Percentiles rank a stretch among this genome's conserved stretches.
These are phyloP conservation scores for Aptenodytes patagonicus DNA, from an alignment of 2,113 vertebrate genomes.

Conservation along the genomic window DNA sequence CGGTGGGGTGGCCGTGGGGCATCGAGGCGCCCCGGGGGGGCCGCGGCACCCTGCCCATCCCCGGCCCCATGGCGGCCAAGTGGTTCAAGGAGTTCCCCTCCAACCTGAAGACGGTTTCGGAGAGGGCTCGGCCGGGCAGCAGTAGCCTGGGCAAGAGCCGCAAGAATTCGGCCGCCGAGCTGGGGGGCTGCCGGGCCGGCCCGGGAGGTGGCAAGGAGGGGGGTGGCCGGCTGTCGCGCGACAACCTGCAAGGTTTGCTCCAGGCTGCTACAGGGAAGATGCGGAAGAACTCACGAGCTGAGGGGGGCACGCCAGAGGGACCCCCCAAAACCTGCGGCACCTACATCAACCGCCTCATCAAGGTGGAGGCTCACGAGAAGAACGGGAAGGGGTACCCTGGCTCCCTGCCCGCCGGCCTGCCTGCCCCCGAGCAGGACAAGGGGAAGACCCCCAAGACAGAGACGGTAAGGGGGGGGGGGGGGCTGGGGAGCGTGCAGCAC, in stretches of 20 bases:
- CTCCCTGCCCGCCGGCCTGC: background rate
- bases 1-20: background rate
- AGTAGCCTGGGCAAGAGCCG: conserved; percentile 79
- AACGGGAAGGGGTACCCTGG: conserved; percentile 70
- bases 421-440: conserved; percentile 74
- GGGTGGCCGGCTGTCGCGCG: conserved; percentile 74
- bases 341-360: conserved; percentile 95
- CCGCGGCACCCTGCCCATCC: background rate
- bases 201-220: conserved; percentile 67
- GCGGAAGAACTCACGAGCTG: conserved; percentile 83
- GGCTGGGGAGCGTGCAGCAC: rapidly evolving
- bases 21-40: background rate
- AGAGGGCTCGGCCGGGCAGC: conserved; percentile 77
- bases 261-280: conserved; percentile 80
- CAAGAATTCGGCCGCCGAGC: conserved; percentile 86
- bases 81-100: conserved; percentile 96
- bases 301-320: conserved; percentile 74
- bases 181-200: conserved; percentile 61
- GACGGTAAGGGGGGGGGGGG: conserved; percentile 72
- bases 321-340: conserved; percentile 72
- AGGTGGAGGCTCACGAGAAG: conserved; percentile 89
- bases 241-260: conserved; percentile 80
- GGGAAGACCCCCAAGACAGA: conserved; percentile 72
- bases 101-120: conserved; percentile 86
- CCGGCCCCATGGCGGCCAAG: conserved; percentile 84